Evolutionary conservation across 2,113 vertebrate species (phyloP).

Genomic region (Sminthopsis crassicaudata): DNA sequence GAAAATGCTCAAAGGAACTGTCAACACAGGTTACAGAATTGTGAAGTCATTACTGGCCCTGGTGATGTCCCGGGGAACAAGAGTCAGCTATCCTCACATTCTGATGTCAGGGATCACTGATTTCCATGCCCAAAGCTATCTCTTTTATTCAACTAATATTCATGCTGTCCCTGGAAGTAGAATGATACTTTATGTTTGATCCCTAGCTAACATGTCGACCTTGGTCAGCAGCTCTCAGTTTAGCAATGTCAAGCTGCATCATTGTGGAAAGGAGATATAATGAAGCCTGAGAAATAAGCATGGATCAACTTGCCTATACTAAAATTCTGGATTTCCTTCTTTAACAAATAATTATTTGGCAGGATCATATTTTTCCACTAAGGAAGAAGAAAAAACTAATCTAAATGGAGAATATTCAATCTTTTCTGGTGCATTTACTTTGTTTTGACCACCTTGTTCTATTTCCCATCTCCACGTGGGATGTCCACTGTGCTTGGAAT

Average conservation of each 20-base stretch:
- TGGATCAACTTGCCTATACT: neutral
- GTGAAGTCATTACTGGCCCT: conserved; percentile 6
- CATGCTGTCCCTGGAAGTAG: conserved; percentile 19
- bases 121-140: neutral
- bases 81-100: neutral
- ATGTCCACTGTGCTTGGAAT: neutral
- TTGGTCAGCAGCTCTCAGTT: conserved; percentile 10
- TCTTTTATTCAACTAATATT: conserved; percentile 13
- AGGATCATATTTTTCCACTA: neutral
- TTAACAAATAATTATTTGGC: neutral
- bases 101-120: neutral
- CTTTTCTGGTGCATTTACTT: neutral
- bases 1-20: conserved; percentile 29
- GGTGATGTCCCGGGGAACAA: neutral
- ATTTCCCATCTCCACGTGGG: neutral
- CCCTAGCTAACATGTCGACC: neutral
- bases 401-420: neutral
- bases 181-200: conserved; percentile 6
- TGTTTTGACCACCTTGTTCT: neutral
- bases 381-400: neutral
- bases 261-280: neutral
- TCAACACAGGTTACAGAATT: conserved; percentile 22
- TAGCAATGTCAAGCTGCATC: neutral
- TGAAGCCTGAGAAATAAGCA: conserved; percentile 2
- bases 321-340: neutral